phyloP scores from a whole-genome alignment of 2,797 vertebrate species.

The Amphiprion clarkii region DNA sequence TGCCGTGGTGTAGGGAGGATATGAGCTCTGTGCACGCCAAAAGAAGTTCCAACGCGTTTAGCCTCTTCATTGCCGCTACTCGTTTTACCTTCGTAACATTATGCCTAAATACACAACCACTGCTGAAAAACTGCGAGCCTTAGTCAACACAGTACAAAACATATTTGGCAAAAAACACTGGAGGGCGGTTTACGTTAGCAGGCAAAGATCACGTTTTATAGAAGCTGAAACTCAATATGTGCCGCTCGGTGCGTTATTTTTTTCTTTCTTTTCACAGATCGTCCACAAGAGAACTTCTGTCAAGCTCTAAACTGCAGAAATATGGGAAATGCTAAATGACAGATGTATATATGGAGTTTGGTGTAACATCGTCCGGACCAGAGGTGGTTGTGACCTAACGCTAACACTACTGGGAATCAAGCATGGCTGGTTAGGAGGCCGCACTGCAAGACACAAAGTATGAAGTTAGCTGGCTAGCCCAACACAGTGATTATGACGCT shows the following conservation, averaged over 20 bases:
- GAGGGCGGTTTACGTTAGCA: too few relatives aligned
- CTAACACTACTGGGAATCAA: conserved; percentile 4
- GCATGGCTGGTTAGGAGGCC: conserved; percentile 71
- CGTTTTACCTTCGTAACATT: too few relatives aligned
- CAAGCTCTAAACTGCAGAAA: neutral
- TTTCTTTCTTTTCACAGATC: neutral
- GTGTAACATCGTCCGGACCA: neutral
- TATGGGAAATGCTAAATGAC: rapidly evolving
- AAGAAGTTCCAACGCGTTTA: too few relatives aligned
- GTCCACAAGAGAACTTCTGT: rapidly evolving
- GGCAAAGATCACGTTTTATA: too few relatives aligned
- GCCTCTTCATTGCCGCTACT: too few relatives aligned
- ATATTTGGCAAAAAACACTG: too few relatives aligned
- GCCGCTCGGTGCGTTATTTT: neutral
- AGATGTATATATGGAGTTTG: neutral
- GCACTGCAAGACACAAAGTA: conserved; percentile 46
- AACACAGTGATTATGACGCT: neutral
- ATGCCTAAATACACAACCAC: too few relatives aligned
- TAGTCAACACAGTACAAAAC: too few relatives aligned
- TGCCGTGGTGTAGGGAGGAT: too few relatives aligned
- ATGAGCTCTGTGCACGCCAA: too few relatives aligned
- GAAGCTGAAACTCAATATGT: neutral
- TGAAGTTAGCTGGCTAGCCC: conserved; percentile 14
- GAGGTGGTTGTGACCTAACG: conserved; percentile 42
- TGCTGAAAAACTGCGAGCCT: too few relatives aligned